Conservation (phyloP, 2,113 vertebrate genomes). For the Myrmecophaga tridactyla region DNA sequence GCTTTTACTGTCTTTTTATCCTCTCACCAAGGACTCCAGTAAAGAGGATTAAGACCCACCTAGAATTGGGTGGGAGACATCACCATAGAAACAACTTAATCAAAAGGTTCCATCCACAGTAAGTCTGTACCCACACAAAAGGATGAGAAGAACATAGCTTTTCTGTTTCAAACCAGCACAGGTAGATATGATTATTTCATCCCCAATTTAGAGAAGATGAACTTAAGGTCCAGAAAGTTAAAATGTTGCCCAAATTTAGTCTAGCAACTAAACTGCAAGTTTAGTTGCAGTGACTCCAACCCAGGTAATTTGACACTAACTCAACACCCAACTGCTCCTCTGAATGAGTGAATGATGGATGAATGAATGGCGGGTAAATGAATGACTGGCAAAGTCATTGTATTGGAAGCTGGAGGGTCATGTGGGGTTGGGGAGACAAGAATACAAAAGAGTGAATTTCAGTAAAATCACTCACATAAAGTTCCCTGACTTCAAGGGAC, state of each 20-base stretch:
- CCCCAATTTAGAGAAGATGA: not conserved
- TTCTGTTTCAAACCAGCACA: too few relatives aligned
- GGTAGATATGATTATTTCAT: not conserved
- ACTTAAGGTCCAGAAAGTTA: not conserved
- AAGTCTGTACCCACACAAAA: too few relatives aligned
- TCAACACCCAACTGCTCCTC: not conserved
- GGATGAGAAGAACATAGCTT: too few relatives aligned
- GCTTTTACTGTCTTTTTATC: too few relatives aligned
- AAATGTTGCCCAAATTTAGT: not conserved
- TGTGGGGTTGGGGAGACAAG: not conserved
- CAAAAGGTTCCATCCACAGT: too few relatives aligned
- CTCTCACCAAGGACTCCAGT: too few relatives aligned
- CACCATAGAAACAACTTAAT: too few relatives aligned
- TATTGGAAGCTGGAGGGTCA: not conserved
- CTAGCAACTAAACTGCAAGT: not conserved
- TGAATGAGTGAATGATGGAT: not conserved
- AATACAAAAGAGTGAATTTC: not conserved
- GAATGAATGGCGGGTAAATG: not conserved
- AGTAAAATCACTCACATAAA: not conserved
- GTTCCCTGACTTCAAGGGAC: not conserved
- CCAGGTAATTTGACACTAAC: not conserved
- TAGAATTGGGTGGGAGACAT: too few relatives aligned
- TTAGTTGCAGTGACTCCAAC: not conserved
- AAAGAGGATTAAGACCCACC: too few relatives aligned
- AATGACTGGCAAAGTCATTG: not conserved